Evolutionary conservation across 2,113 vertebrate species (phyloP).

Genomic region (Urocynchramus pylzowi): DNA sequence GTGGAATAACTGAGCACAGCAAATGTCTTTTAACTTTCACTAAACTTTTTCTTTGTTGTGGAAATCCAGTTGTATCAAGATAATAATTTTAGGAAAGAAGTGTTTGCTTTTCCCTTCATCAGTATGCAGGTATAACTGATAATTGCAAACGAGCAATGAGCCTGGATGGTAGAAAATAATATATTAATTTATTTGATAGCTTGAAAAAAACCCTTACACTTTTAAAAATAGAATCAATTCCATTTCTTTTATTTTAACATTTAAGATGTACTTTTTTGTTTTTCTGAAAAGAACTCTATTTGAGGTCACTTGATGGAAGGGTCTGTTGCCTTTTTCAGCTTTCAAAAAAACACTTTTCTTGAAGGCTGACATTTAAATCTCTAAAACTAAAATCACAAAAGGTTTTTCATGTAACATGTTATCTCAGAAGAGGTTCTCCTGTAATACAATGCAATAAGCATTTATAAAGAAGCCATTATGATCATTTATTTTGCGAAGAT

Average conservation of each 20-base stretch:
- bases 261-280: neutral
- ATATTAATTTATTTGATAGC: neutral
- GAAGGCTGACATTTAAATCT: neutral
- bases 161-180: neutral
- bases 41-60: neutral
- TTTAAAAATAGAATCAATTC: neutral
- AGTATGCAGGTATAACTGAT: neutral
- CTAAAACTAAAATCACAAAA: neutral
- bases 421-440: neutral
- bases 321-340: neutral
- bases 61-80: neutral
- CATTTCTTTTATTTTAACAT: neutral
- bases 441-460: neutral
- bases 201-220: rapidly evolving
- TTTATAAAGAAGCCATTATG: neutral
- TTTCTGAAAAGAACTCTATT: neutral
- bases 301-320: neutral
- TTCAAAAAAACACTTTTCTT: neutral
- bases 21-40: neutral
- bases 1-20: neutral
- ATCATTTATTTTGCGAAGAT: neutral
- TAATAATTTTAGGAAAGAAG: neutral
- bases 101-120: neutral
- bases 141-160: neutral
- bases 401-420: neutral